phyloP scores from a whole-genome alignment of 2,797 vertebrate species.

The Pipistrellus pygmaeus region DNA sequence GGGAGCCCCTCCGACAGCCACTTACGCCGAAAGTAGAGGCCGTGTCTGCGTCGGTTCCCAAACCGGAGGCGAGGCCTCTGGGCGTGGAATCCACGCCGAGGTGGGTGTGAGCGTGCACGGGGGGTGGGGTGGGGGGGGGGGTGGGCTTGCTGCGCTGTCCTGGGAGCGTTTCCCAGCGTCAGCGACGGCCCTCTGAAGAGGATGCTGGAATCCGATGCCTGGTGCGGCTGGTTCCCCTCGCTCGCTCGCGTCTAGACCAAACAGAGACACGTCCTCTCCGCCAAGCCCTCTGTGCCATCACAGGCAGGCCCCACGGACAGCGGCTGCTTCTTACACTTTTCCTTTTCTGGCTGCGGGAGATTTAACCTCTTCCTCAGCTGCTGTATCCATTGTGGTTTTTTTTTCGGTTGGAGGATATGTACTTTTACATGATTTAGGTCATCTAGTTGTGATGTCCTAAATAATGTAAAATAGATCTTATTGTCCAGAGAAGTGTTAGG shows the following conservation, averaged over 20 bases:
- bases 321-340: background rate
- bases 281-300: background rate
- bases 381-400: background rate
- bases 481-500: constrained; percentile 29
- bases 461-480: background rate
- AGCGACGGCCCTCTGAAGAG: background rate
- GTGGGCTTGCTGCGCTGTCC: background rate
- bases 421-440: background rate
- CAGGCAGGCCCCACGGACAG: background rate
- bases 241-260: constrained; percentile 24
- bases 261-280: constrained; percentile 16
- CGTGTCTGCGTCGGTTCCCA: background rate
- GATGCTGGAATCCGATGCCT: background rate
- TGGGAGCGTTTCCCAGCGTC: background rate
- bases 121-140: background rate
- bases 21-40: background rate
- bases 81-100: background rate
- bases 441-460: background rate
- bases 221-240: background rate
- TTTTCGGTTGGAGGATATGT: background rate
- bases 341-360: constrained; percentile 40
- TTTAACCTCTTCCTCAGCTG: constrained; percentile 24
- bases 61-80: background rate
- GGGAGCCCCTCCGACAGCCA: background rate
- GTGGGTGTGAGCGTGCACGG: background rate